Conservation (phyloP, 1,140 invertebrate species). For the Chrysomallon squamiferum region DNA sequence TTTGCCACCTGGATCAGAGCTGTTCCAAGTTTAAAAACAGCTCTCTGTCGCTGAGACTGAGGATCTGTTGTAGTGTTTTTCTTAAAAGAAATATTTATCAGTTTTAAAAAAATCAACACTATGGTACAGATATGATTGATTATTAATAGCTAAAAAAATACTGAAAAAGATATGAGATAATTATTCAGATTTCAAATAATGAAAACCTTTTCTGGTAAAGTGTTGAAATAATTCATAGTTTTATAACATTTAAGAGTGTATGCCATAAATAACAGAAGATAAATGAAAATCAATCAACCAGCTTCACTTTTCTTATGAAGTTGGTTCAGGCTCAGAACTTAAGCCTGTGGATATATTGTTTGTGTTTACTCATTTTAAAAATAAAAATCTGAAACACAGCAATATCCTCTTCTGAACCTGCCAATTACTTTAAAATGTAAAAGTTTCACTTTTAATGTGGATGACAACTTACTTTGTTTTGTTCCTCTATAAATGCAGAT, state of each 20-base stretch:
- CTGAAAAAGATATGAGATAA: neutral
- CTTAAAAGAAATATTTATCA: slow-evolving; percentile 16
- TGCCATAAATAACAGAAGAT: too few species aligned
- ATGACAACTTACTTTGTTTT: slow-evolving; percentile 40
- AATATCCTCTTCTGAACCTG: too few species aligned
- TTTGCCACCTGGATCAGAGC: slow-evolving; percentile 52
- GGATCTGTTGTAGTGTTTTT: slow-evolving; percentile 29
- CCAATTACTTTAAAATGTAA: too few species aligned
- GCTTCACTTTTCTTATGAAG: too few species aligned
- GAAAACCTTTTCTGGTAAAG: neutral
- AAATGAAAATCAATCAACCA: too few species aligned
- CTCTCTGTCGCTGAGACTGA: slow-evolving; percentile 41
- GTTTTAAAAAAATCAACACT: too few species aligned
- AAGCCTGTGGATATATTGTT: too few species aligned
- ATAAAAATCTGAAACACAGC: neutral
- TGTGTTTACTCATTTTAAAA: neutral
- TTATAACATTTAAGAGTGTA: too few species aligned
- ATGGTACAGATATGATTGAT: too few species aligned
- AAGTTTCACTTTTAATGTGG: too few species aligned
- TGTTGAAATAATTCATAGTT: neutral
- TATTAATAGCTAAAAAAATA: too few species aligned
- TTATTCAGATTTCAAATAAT: neutral
- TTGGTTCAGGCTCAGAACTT: too few species aligned
- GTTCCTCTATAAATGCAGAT: slow-evolving; percentile 31
- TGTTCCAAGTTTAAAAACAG: slow-evolving; percentile 54